Evolutionary conservation across 2,888 invertebrate species (phyloP), one percentile per base, ranked within the genome.

Genomic region (Tetheella fluctuosa): DNA sequence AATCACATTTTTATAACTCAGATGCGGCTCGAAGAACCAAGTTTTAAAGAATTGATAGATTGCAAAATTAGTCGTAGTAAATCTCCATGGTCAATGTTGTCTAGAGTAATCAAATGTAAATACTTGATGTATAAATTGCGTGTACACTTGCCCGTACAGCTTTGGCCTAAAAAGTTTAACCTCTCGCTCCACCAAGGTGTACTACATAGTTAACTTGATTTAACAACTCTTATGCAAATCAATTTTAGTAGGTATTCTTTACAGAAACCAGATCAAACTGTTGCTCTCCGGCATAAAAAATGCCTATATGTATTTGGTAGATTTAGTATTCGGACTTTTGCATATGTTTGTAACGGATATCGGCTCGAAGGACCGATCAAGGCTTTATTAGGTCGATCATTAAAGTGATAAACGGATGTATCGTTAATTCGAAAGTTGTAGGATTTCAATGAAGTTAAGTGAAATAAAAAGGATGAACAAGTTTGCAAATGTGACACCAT

Each of bases 401-500:
- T n/a, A 6, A 48, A 48, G 48, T 20, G 20, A 48, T 20, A 2
- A 2, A 48, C 20, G 42, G 7, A 7, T 17, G 17, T 42, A n/a
- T 37, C 5, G 37, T 6, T 39, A 48, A 48, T 20, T 20, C 48
- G 48, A 20, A 48, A 48, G 8, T 10, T 20, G 7, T 48, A 48
- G n/a, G n/a, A 6, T 39, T n/a, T 39, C 6, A 4, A 6, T 4
- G 39, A n/a, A n/a, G 39, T 39, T 39, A 48, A 48, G 20, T 15
- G 48, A 48, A 48, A 48, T 20, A 48, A 48, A 48, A 62, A 59
- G 23, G 25, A 54, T 30, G 55, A 48, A 64, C 64, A 58, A 56
- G 58, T 57, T 60, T 61, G 61, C 64, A 56, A 60, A 64, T 63
- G 59, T 54, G 55, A 63, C n/a, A 52, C 67, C 75, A 74, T 70